These are phyloP conservation scores for Hippocampus comes DNA, from an alignment of 2,113 vertebrate species.

Conservation along the genomic window DNA sequence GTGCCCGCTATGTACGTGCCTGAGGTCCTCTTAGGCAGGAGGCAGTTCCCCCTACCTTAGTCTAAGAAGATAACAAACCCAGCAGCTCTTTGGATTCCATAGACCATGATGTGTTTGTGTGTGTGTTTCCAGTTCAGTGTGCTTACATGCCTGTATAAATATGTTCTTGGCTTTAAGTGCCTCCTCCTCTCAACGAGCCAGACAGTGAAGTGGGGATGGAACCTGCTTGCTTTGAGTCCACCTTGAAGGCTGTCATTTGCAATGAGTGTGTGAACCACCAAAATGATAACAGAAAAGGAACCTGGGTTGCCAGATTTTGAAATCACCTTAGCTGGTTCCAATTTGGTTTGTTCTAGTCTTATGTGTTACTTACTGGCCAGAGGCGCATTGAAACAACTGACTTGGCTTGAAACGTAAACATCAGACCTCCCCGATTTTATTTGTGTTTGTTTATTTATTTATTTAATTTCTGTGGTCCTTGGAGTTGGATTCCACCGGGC, in stretches of 20 bases:
- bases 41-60: slow-evolving; percentile 41
- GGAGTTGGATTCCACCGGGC: slow-evolving; percentile 39
- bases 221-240: slow-evolving; percentile 4
- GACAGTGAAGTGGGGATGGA: slow-evolving; percentile 23
- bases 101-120: slow-evolving; percentile 7
- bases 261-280: slow-evolving; percentile 22
- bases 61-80: slow-evolving; percentile 56
- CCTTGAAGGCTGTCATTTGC: slow-evolving; percentile 22
- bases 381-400: slow-evolving; percentile 1
- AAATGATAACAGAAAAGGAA: slow-evolving; percentile 41
- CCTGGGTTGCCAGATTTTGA: slow-evolving; percentile 47
- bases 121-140: slow-evolving; percentile 8
- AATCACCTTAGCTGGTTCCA: slow-evolving; percentile 22
- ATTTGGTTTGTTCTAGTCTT: neutral
- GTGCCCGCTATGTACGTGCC: slow-evolving; percentile 23
- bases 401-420: slow-evolving; percentile 33
- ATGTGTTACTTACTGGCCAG: slow-evolving; percentile 24
- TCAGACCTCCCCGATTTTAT: slow-evolving; percentile 47
- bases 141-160: slow-evolving; percentile 16
- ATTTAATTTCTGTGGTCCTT: neutral
- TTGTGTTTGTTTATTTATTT: neutral
- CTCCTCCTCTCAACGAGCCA: slow-evolving; percentile 33
- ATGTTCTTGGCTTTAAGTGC: slow-evolving; percentile 21
- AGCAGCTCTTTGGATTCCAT: slow-evolving; percentile 29
- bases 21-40: slow-evolving; percentile 46